These are phyloP conservation scores for Lochmaea crataegi DNA, from an alignment of 2,888 invertebrate species.

Conservation along the genomic window DNA sequence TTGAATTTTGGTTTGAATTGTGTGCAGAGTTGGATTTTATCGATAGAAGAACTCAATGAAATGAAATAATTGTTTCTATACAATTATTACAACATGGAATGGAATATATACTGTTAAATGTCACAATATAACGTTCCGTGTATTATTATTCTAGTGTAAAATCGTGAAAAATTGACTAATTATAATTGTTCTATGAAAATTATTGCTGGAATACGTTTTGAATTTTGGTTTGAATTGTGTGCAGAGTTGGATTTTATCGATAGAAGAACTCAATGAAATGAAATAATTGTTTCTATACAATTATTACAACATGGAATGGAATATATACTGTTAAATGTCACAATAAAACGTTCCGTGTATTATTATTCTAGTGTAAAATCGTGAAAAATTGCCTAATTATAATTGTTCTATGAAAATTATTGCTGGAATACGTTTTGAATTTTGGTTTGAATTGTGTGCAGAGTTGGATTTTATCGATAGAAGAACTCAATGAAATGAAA, in stretches of 20 bases:
- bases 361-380: too few relatives aligned
- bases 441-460: too few relatives aligned
- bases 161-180: background rate
- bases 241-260: slow-evolving; percentile 4
- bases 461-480: slow-evolving; percentile 3
- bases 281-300: background rate
- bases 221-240: too few relatives aligned
- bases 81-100: background rate
- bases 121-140: too few relatives aligned
- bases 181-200: background rate
- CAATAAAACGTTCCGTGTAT: too few relatives aligned
- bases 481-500: background rate
- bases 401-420: background rate
- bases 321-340: too few relatives aligned
- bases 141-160: too few relatives aligned
- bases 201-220: background rate
- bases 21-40: slow-evolving; percentile 6
- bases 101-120: too few relatives aligned
- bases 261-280: background rate
- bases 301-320: too few relatives aligned
- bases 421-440: background rate
- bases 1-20: too few relatives aligned
- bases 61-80: background rate
- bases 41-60: background rate
- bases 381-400: background rate